A percentile compares a stretch with the other conserved stretches of the same genome.
phyloP scores from a whole-genome alignment of 2,113 vertebrate genomes.

The Oryzias celebensis region DNA sequence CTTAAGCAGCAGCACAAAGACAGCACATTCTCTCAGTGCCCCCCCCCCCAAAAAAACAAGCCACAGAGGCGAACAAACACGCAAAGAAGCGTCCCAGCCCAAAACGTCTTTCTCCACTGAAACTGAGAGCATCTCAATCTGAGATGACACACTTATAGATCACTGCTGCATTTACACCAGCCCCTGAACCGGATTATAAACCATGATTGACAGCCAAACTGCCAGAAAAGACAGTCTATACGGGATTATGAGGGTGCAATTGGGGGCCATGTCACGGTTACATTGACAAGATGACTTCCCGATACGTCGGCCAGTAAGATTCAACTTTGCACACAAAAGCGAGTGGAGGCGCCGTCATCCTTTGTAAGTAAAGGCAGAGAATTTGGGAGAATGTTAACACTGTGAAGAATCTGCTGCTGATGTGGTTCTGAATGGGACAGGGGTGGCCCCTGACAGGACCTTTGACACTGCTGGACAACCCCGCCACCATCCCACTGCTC shows the following conservation, averaged over 20 bases:
- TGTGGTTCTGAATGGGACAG: slow-evolving; percentile 60
- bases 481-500: slow-evolving; percentile 45
- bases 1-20: slow-evolving; percentile 61
- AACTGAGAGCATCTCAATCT: not conserved
- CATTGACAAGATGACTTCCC: slow-evolving; percentile 70
- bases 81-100: not conserved
- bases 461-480: slow-evolving; percentile 60
- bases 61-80: not conserved
- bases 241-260: slow-evolving; percentile 68
- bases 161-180: slow-evolving; percentile 11
- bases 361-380: slow-evolving; percentile 70
- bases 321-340: slow-evolving; percentile 52
- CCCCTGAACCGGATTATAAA: slow-evolving; percentile 36
- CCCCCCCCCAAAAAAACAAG: slow-evolving; percentile 1
- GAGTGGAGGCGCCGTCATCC: slow-evolving; percentile 40
- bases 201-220: slow-evolving; percentile 68
- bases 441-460: slow-evolving; percentile 69
- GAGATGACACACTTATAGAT: not conserved
- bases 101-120: not conserved
- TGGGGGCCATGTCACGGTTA: slow-evolving; percentile 63
- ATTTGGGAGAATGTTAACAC: slow-evolving; percentile 78
- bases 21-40: slow-evolving; percentile 34
- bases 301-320: slow-evolving; percentile 54
- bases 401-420: slow-evolving; percentile 77
- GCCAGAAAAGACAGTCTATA: slow-evolving; percentile 56